Evolutionary conservation across 2,113 vertebrate species (phyloP).

Genomic region (Ailurus styani): DNA sequence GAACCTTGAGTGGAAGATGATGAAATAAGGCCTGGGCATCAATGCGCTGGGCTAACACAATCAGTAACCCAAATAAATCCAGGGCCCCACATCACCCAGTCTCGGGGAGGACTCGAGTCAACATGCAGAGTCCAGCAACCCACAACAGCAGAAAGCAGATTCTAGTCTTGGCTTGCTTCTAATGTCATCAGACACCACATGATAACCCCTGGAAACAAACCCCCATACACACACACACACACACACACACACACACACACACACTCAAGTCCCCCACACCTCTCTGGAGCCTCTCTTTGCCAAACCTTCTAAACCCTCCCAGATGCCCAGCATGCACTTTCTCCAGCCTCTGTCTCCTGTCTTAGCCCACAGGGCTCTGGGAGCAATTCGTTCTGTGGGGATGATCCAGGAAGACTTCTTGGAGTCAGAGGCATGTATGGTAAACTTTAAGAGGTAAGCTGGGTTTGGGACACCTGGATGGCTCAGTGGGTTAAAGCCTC

Average conservation of each 20-base stretch:
- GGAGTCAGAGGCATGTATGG: not conserved
- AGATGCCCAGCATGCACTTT: not conserved
- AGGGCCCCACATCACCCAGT: not conserved
- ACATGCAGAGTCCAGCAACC: not conserved
- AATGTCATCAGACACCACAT: not conserved
- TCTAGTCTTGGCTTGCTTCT: not conserved
- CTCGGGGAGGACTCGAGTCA: not conserved
- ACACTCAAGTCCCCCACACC: not conserved
- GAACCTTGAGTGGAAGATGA: not conserved
- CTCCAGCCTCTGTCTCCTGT: not conserved
- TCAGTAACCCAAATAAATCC: not conserved
- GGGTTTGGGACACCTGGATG: too few relatives aligned
- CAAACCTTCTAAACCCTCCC: not conserved
- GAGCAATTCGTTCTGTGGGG: not conserved
- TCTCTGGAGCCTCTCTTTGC: not conserved
- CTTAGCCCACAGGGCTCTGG: not conserved
- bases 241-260: too few relatives aligned
- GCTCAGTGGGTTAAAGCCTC: too few relatives aligned
- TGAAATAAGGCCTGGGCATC: not conserved
- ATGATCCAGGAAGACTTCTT: not conserved
- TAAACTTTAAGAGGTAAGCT: not conserved
- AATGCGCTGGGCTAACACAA: not conserved
- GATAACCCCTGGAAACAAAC: not conserved
- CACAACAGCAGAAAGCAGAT: not conserved
- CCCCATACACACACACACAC: too few relatives aligned